These are phyloP conservation scores for Slavum lentiscoides DNA, from an alignment of 2,888 invertebrate genomes.

Conservation along the genomic window DNA sequence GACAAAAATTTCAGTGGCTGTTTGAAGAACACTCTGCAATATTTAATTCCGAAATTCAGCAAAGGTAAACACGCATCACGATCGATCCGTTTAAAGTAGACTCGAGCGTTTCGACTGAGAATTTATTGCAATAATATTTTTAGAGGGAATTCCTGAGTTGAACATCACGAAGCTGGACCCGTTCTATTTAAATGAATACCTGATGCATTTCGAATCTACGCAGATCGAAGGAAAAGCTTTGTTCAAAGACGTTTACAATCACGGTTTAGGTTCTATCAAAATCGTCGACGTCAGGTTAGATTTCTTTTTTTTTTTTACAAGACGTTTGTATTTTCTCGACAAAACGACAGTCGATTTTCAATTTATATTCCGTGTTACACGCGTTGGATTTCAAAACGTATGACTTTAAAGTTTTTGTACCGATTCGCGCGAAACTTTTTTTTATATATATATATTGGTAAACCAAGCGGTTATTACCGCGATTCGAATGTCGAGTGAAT, in stretches of 20 bases:
- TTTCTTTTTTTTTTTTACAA: background rate
- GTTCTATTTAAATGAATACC: conserved; percentile 57
- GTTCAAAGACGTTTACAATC: conserved; percentile 56
- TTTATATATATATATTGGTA: background rate
- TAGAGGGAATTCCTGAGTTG: conserved; percentile 63
- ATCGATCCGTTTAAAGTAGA: background rate
- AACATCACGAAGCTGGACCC: conserved; percentile 61
- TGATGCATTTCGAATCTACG: conserved; percentile 57
- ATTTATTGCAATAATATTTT: background rate
- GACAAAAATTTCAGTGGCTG: conserved; percentile 66
- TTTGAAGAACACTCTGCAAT: conserved; percentile 64
- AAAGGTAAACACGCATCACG: conserved; percentile 40
- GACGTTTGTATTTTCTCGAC: background rate
- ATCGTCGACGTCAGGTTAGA: conserved; percentile 57
- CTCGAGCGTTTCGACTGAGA: background rate
- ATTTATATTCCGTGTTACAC: background rate
- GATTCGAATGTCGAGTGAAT: background rate
- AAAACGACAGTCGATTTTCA: too few relatives aligned
- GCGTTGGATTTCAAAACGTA: too few relatives aligned
- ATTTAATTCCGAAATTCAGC: conserved; percentile 61
- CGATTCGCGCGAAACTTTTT: background rate
- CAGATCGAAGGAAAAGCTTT: conserved; percentile 57
- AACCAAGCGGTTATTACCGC: too few relatives aligned
- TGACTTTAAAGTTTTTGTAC: too few relatives aligned
- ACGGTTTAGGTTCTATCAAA: conserved; percentile 57